Conservation (phyloP, 2,888 invertebrate species). For the Ametastegia equiseti region DNA sequence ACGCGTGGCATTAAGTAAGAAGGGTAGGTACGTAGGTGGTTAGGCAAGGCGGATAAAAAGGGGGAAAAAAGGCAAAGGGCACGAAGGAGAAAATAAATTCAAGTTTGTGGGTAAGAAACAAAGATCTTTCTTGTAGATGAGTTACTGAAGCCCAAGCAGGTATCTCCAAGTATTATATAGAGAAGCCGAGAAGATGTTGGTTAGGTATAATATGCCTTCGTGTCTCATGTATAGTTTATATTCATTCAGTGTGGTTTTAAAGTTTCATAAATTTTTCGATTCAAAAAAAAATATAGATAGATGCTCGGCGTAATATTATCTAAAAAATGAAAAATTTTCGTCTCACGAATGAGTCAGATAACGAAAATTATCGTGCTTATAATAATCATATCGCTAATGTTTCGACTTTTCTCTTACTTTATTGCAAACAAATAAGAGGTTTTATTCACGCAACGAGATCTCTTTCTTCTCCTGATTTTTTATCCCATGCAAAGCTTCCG, state of each 20-base stretch:
- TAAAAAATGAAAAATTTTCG: background rate
- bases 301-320: background rate
- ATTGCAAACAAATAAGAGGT: background rate
- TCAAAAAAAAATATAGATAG: background rate
- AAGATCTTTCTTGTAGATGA: background rate
- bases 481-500: background rate
- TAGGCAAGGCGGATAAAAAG: background rate
- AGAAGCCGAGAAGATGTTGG: too few species aligned
- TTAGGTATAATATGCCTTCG: too few species aligned
- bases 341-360: background rate
- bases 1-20: too few species aligned
- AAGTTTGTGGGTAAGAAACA: slow-evolving; percentile 5
- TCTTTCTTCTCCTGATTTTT: background rate
- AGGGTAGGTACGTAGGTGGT: too few species aligned
- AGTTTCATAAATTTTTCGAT: background rate
- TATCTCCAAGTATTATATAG: background rate
- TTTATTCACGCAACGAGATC: background rate
- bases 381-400: background rate
- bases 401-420: background rate
- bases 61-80: background rate
- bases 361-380: background rate
- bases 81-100: slow-evolving; percentile 15
- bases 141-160: background rate
- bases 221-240: too few species aligned
- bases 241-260: too few species aligned